phyloP scores from a whole-genome alignment of 2,113 vertebrate genomes.

The Tetrao urogallus region DNA sequence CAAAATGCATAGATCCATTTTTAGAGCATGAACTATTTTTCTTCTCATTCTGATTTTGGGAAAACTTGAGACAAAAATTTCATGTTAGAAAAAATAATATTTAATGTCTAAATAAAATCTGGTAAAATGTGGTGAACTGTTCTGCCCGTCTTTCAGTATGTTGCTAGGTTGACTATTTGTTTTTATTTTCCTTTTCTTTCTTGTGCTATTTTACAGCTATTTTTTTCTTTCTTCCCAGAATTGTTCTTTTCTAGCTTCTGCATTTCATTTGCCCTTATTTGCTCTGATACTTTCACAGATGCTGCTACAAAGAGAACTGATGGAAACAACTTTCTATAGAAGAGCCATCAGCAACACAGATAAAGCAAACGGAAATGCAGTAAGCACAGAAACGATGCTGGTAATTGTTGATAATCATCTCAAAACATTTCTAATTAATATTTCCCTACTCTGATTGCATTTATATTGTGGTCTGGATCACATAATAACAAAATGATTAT shows the following conservation, averaged over 20 bases:
- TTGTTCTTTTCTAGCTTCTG: neutral
- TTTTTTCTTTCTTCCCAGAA: neutral
- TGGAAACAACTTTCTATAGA: accelerated
- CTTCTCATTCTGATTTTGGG: neutral
- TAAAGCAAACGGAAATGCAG: neutral
- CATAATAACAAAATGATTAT: neutral
- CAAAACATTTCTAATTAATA: neutral
- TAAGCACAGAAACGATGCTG: neutral
- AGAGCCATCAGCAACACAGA: neutral
- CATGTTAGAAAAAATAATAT: neutral
- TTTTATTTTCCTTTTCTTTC: neutral
- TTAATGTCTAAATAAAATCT: neutral
- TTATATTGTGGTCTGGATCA: neutral
- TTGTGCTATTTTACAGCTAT: neutral
- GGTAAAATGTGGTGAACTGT: neutral
- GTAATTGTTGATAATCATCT: neutral
- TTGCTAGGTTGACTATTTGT: neutral
- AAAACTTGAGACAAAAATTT: neutral
- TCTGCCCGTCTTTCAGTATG: neutral
- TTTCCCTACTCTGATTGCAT: neutral
- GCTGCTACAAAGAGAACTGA: neutral
- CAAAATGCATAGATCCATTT: neutral
- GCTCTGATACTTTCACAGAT: neutral
- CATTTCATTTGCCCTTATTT: neutral
- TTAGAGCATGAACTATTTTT: neutral